Conservation (phyloP, 2,797 vertebrate genomes). For the Danio choprae region DNA sequence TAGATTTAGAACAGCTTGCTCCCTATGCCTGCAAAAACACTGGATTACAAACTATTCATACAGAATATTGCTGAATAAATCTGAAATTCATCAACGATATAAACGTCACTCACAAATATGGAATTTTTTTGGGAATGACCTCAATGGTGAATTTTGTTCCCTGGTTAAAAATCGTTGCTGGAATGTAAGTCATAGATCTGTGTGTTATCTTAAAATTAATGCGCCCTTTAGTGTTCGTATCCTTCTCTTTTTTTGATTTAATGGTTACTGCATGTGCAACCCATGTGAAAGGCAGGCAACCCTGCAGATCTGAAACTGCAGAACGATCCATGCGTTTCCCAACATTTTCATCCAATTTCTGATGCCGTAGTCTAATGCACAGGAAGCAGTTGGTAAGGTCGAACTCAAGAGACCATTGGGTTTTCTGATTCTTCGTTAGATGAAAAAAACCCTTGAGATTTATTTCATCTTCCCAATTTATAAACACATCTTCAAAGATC, state of each 20-base stretch:
- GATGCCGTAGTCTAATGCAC: conserved; percentile 83
- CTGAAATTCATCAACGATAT: not conserved
- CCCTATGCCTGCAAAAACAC: conserved; percentile 80
- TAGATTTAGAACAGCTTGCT: conserved; percentile 78
- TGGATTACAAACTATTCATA: not conserved
- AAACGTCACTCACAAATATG: conserved; percentile 83
- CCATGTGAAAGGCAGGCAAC: conserved; percentile 80
- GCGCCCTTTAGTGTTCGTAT: not conserved
- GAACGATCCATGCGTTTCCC: conserved; percentile 26
- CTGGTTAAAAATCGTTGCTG: conserved; percentile 69
- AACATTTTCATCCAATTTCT: conserved; percentile 72
- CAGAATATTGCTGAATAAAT: not conserved
- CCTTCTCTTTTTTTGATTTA: not conserved
- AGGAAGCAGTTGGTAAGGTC: conserved; percentile 82
- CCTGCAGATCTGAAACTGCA: not conserved
- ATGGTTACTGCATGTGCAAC: conserved; percentile 84
- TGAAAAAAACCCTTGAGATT: conserved; percentile 77
- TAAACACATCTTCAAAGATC: conserved; percentile 77
- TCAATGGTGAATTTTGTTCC: conserved; percentile 82
- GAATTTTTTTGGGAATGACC: conserved; percentile 86
- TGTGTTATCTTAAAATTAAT: conserved; percentile 79
- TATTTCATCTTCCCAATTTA: conserved; percentile 70
- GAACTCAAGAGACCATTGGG: conserved; percentile 74
- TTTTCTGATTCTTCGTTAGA: conserved; percentile 66
- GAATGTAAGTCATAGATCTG: conserved; percentile 76